These are phyloP conservation scores for Leucania comma DNA, from an alignment of 2,888 invertebrate species.

Conservation along the genomic window DNA sequence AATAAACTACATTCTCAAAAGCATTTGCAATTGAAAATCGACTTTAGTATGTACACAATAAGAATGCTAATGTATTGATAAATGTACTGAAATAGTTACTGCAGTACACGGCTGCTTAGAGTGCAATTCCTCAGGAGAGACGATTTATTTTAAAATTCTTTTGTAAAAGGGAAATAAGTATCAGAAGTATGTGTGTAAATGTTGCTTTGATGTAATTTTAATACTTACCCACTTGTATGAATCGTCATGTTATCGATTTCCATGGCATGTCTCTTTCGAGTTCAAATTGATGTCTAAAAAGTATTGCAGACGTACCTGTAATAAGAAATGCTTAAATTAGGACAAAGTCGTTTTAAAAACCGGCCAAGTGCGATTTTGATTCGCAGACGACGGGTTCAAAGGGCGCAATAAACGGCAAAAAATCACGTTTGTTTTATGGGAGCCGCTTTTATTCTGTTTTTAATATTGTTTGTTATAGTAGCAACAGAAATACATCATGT, in stretches of 20 bases:
- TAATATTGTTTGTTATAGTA: too few relatives aligned
- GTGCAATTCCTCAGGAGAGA: conserved; percentile 41
- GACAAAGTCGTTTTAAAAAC: not conserved
- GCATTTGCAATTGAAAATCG: conserved; percentile 51
- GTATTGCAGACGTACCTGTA: conserved; percentile 45
- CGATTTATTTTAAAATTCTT: conserved; percentile 43
- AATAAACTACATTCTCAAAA: conserved; percentile 38
- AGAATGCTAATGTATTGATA: conserved; percentile 51
- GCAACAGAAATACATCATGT: too few relatives aligned
- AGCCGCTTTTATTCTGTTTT: too few relatives aligned
- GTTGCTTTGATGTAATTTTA: not conserved
- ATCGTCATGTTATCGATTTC: not conserved
- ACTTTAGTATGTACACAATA: conserved; percentile 37
- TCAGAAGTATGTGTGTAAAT: not conserved
- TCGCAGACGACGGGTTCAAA: too few relatives aligned
- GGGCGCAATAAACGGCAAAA: too few relatives aligned
- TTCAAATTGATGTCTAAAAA: not conserved
- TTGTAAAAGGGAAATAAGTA: conserved; percentile 22
- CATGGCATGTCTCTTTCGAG: too few relatives aligned
- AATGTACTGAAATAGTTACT: conserved; percentile 34
- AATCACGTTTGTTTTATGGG: too few relatives aligned
- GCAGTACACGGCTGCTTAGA: conserved; percentile 41
- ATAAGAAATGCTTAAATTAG: conserved; percentile 31
- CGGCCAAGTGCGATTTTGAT: too few relatives aligned
- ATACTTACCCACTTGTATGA: not conserved